Percentiles rank a stretch among this genome's conserved stretches.
Conservation (phyloP, 2,797 vertebrate genomes). For the Centroberyx gerrardi region DNA sequence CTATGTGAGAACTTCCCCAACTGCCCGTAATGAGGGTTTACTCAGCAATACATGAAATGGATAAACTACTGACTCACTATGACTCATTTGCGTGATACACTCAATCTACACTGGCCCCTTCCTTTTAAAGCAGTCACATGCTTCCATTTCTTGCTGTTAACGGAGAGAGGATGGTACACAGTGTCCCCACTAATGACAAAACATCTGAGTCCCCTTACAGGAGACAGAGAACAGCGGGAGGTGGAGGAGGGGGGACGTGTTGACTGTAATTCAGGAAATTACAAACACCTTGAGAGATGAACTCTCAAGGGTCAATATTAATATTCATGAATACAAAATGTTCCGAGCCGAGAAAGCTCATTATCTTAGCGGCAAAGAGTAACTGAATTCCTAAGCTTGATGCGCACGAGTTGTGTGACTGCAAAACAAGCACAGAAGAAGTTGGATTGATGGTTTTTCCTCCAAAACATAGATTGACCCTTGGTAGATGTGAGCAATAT, state of each 20-base stretch:
- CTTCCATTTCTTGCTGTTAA: conserved; percentile 42
- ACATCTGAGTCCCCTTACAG: conserved; percentile 26
- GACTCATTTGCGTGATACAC: conserved; percentile 63
- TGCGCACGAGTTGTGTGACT: too few species aligned
- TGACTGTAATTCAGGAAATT: conserved; percentile 74
- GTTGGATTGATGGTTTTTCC: too few species aligned
- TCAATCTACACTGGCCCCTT: conserved; percentile 47
- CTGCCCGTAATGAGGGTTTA: conserved; percentile 16
- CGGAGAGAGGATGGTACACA: conserved; percentile 58
- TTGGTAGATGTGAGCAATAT: too few species aligned
- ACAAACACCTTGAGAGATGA: conserved; percentile 32
- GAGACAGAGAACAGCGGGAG: conserved; percentile 34
- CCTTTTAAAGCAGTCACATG: conserved; percentile 28
- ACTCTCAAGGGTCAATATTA: conserved; percentile 39
- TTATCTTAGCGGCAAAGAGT: background rate
- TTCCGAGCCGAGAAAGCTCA: conserved; percentile 19
- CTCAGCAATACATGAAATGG: conserved; percentile 10
- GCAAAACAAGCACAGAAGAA: too few species aligned
- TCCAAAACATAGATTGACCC: too few species aligned
- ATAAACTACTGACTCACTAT: conserved; percentile 49
- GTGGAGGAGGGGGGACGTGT: conserved; percentile 41
- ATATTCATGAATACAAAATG: conserved; percentile 49
- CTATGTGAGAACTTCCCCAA: conserved; percentile 7
- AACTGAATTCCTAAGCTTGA: background rate
- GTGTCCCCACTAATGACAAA: conserved; percentile 59